Evolutionary conservation across 2,888 invertebrate genomes (phyloP), one percentile per base, ranked within the genome.

Genomic region (Actias luna): DNA sequence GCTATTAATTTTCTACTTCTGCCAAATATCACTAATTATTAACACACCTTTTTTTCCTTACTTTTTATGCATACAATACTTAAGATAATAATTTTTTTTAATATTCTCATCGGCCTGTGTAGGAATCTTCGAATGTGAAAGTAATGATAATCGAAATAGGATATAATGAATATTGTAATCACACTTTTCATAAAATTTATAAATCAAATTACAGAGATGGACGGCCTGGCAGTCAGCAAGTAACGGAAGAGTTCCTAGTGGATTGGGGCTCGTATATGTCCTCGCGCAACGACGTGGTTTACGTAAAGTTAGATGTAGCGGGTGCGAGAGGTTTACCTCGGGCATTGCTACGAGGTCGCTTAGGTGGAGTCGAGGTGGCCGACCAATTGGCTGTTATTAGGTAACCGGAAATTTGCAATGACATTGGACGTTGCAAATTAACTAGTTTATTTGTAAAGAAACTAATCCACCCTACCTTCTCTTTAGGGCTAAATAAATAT

Each of bases 261-360:
- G 97, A 97, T 87, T 98, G 98, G 97, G 97, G 97, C 66, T 97
- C 98, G 39, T 98, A 98, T 89, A 96, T 98, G 95, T 96, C 97
- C 64, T 97, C 97, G 64, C 95, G 97, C 69, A 96, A 97, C 83
- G 97, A 97, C 90, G 96, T 98, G 65, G 97, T 98, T 64, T 97
- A 98, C 88, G 96, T 98, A 58, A 95, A 96, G 78, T 93, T 98
- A 77, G 99, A 99, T 91, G 98, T 98, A 22, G 94, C 98, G 61
- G 99, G 99, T 31, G 95, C 97, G 60, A 93, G 95, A 58, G 95
- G 95, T 0, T 95, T 98, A 72, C 97, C 98, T 59, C 95, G 97
- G 74, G 95, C 96, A 67, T 94, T 96, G 66, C 93, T 98, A 59
- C 97, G 97, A 80, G 95, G 96, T 46, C 95, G 95, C 64, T 93